A percentile compares a stretch with the other conserved stretches of the same genome.
phyloP scores from a whole-genome alignment of 1,140 invertebrate genomes.

The Coelopa frigida region DNA sequence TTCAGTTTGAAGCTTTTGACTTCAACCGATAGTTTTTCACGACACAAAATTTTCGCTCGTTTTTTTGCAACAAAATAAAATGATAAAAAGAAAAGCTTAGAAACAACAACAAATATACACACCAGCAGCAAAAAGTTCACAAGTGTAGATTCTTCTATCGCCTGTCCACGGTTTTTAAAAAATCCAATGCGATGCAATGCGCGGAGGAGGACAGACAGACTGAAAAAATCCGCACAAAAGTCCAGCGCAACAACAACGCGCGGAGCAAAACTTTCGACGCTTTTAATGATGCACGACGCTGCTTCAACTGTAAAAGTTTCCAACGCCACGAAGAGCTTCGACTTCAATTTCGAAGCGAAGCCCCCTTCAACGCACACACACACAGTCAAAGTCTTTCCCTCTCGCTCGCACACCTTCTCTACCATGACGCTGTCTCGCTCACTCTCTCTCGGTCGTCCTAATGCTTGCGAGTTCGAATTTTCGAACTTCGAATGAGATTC shows the following conservation, averaged over 20 bases:
- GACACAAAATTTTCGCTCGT: no score
- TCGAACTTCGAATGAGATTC: no score
- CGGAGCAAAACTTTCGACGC: conserved; percentile 11
- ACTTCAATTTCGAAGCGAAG: conserved; percentile 12
- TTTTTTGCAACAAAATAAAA: no score
- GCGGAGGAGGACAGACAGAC: background rate
- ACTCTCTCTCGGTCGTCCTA: no score
- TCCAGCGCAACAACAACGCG: conserved; percentile 3
- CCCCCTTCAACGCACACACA: background rate
- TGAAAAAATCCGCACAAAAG: background rate
- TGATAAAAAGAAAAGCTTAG: background rate
- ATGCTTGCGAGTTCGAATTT: no score
- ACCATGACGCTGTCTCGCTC: no score
- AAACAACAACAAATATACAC: background rate
- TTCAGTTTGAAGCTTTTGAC: no score
- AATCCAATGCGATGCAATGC: background rate
- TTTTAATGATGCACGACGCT: conserved; percentile 15
- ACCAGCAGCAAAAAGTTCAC: no score
- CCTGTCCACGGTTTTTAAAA: no score
- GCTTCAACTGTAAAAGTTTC: conserved; percentile 13
- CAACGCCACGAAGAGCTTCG: conserved; percentile 9
- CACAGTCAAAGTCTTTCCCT: background rate
- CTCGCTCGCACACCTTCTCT: no score
- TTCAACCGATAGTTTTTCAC: no score
- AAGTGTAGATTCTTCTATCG: no score